Base-by-base conservation (phyloP, 2,888 invertebrate species). In the Macrophya alboannulata region DNA sequence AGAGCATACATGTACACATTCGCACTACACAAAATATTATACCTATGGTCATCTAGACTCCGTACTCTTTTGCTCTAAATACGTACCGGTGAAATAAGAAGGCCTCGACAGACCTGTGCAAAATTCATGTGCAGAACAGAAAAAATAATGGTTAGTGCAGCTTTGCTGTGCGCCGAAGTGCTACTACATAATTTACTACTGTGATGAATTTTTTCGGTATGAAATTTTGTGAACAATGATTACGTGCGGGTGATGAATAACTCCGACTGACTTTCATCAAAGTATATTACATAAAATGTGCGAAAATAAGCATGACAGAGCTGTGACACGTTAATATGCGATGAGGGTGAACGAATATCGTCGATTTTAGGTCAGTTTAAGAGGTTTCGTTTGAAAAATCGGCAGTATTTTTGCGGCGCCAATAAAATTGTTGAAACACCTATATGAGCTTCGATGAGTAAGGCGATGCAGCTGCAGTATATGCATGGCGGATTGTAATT, bases 71-170 rank as follows among this genome's bases (percentile, higher is more conserved):
- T 74, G 5, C 43, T 45, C 72, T 25, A 25, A 62, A 62, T 90
- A 90, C 90, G 85, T 90, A 90, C 90, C 90, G 87, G 90, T 88
- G 88, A 90, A 89, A 87, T 90, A 90, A 86, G 90, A 89, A 88
- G 90, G 90, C 90, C 89, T 89, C 88, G 87, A 86, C 87, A 90
- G 89, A 87, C 89, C 90, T 90, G 90, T 88, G 88, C 87, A 86
- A 84, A 87, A 84, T 86, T 86, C 86, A 89, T 88, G 90, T 89
- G 90, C 89, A 90, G 83, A 43, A 68, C 89, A 87, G 89, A 88
- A 88, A 89, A 89, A 90, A 89, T 88, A 90, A 89, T 87, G 88
- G n/a, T 90, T 89, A 90, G 90, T 89, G 90, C n/a, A n/a, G n/a
- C 89, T 81, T 79, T n/a, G 77, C n/a, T 77, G 77, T 77, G 77